Evolutionary conservation across 2,113 vertebrate species (phyloP).

Genomic region (Narcine bancroftii): DNA sequence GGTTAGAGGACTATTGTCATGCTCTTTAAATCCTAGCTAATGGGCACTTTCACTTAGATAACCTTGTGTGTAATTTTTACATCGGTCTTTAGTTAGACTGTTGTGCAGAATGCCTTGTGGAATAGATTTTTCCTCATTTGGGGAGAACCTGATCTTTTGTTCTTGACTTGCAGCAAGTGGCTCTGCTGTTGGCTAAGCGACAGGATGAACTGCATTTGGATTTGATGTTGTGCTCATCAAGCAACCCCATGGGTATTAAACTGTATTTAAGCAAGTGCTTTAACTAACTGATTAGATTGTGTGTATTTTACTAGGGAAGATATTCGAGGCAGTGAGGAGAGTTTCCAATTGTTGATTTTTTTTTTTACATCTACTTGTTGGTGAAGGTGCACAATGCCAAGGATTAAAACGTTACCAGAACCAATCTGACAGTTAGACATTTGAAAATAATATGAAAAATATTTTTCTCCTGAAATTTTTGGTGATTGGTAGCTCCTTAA

Average conservation of each 20-base stretch:
- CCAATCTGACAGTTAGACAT: background rate
- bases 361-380: background rate
- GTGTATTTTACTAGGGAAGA: background rate
- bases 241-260: background rate
- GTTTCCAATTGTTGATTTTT: background rate
- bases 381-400: background rate
- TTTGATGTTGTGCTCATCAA: background rate
- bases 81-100: conserved; percentile 19
- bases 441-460: background rate
- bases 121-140: conserved; percentile 9
- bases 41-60: conserved; percentile 31
- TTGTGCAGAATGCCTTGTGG: background rate
- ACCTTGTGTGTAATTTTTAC: conserved; percentile 3
- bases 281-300: conserved; percentile 14
- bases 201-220: background rate
- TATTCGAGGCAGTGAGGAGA: background rate
- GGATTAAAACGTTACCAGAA: background rate
- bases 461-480: background rate
- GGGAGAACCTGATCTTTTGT: background rate
- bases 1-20: conserved; percentile 28
- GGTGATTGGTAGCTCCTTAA: background rate
- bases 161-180: background rate
- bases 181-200: background rate
- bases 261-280: background rate
- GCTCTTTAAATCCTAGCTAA: conserved; percentile 25